phyloP scores from a whole-genome alignment of 2,113 vertebrate genomes.

The Psammodynastes pulverulentus region DNA sequence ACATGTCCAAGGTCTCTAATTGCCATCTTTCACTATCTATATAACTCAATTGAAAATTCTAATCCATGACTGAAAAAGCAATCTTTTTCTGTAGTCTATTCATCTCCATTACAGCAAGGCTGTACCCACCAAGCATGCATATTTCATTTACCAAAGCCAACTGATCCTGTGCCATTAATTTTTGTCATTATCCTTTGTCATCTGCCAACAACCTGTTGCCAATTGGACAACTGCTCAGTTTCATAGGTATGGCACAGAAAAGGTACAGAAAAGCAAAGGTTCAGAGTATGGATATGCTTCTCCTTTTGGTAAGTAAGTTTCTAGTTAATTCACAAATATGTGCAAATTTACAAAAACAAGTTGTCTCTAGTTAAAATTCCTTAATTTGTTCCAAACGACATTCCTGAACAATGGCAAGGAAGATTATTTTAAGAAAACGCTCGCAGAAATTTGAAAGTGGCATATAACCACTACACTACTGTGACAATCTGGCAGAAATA shows the following conservation, averaged over 20 bases:
- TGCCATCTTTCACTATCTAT: not conserved
- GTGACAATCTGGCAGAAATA: not conserved
- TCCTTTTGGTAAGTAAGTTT: not conserved
- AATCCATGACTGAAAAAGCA: not conserved
- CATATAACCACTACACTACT: not conserved
- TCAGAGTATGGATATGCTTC: not conserved
- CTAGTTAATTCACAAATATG: not conserved
- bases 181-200: not conserved
- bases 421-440: not conserved
- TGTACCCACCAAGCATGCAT: not conserved
- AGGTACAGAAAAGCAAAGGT: not conserved
- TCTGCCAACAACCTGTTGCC: not conserved
- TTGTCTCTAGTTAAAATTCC: not conserved
- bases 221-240: not conserved
- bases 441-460: not conserved
- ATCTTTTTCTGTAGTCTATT: not conserved
- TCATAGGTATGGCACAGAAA: not conserved
- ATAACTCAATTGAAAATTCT: not conserved
- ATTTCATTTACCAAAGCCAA: not conserved
- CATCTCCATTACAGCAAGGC: not conserved
- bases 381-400: not conserved
- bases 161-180: not conserved
- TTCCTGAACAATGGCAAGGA: not conserved
- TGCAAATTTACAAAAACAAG: not conserved
- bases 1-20: not conserved